Evolutionary conservation across 2,888 invertebrate genomes (phyloP), one percentile per base, ranked within the genome.

Genomic region (Fragum whitleyi): DNA sequence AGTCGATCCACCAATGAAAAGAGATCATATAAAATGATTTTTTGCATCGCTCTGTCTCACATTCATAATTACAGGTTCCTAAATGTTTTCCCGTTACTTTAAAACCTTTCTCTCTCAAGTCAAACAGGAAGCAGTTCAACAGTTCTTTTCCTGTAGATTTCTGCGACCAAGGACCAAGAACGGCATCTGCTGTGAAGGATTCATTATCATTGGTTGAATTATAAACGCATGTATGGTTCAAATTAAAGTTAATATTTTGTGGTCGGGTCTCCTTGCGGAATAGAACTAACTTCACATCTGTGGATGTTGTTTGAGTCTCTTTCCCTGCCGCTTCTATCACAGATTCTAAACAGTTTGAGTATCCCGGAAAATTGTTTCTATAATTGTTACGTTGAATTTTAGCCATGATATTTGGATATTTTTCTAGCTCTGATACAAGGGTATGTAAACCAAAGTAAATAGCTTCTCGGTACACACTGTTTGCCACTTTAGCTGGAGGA

Each of bases 401-500:
- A 3, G 86, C 87, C 42, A 91, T 72, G 21, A 91, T 86, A 9
- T 69, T 53, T 0, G 93, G 92, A 51, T 83, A 81, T n/a, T 82
- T 85, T 69, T 91, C 88, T 26, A 93, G 86, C 53, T 87, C 85
- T 36, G 88, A 85, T 2, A 89, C 86, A 26, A 93, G 86, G 23
- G 88, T 88, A 32, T 86, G 79, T 11, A 92, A 80, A 29, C 91
- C 92, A 77, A 91, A 93, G 70, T 92, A 93, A 2, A 88, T 81
- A 0, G 93, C 93, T 62, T 92, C 92, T 23, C 87, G 81, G 77
- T 92, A 91, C 0, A 92, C 90, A 7, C 81, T 77, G 11, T 87
- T 78, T 14, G 90, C 88, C 5, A 88, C 57, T 9, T 83, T 80
- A 7, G 76, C 39, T 21, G 91, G 89, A 0, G 93, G 92, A n/a